Evolutionary conservation across 2,888 invertebrate species (phyloP), one percentile per base, ranked within the genome.

Genomic region (Tipula unca): DNA sequence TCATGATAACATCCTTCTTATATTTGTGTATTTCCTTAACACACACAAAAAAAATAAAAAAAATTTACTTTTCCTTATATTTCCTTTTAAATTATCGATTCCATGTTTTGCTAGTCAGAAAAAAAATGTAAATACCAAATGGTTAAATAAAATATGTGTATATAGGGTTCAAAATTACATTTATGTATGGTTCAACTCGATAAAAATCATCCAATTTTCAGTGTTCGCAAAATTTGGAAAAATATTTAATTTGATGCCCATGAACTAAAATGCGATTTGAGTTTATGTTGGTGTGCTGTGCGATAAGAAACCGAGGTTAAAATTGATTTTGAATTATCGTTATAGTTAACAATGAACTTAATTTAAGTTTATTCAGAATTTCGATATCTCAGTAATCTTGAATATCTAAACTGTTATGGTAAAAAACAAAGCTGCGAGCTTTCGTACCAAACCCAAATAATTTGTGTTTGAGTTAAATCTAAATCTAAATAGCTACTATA

Each of bases 21-120:
- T 25, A 69, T 69, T 69, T 69, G 25, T 69, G 69, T 69, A 69
- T 69, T 69, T 69, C 69, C 69, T 69, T 69, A 69, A 69, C 25
- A 25, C 69, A 69, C 25, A 69, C 1, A n/a, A n/a, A 39, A 48
- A 17, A 14, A 42, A 42, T 1, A 48, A 48, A 48, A 48, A 48
- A 25, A 48, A 48, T 48, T 48, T 48, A 48, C 42, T 10, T 48
- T 39, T 48, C 25, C 69, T 3, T 69, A 69, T 10, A 69, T 69
- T 69, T 69, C 69, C 69, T 69, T 69, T 69, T 69, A 69, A 69
- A 69, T 69, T 69, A 69, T 69, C 69, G 69, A n/a, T 69, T 69
- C 13, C 69, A 25, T 69, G 69, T 25, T 69, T 48, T 48, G 20
- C 13, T 69, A 69, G 69, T 69, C 6, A 32, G 5, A 32, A 32